Evolutionary conservation across 1,140 invertebrate genomes (phyloP).

Genomic region (Triops longicaudatus): DNA sequence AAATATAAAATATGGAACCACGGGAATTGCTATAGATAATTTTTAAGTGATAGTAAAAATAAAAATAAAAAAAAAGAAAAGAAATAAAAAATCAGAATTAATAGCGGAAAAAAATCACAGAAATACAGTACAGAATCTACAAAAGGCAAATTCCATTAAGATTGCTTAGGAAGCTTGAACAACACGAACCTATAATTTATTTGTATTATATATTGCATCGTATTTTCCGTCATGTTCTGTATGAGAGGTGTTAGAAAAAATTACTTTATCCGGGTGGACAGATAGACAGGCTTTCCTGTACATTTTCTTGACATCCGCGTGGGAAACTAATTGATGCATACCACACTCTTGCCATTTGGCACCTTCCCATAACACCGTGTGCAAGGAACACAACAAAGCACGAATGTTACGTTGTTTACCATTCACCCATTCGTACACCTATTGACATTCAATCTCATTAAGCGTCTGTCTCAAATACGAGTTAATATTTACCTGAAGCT

Average conservation of each 20-base stretch:
- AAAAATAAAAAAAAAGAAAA: too few relatives aligned
- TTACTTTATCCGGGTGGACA: slow-evolving; percentile 96
- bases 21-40: too few relatives aligned
- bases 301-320: slow-evolving; percentile 88
- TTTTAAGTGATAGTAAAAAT: too few relatives aligned
- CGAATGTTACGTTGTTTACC: slow-evolving; percentile 95
- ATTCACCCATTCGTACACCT: slow-evolving; percentile 74
- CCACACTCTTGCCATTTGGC: slow-evolving; percentile 85
- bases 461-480: slow-evolving; percentile 15
- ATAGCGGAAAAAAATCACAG: too few relatives aligned
- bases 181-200: too few relatives aligned
- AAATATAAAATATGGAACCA: too few relatives aligned
- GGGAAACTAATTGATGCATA: slow-evolving; percentile 85
- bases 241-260: not conserved
- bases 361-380: slow-evolving; percentile 88
- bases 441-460: slow-evolving; percentile 26
- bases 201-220: too few relatives aligned
- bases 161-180: too few relatives aligned
- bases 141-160: too few relatives aligned
- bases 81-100: too few relatives aligned
- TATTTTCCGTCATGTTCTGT: not conserved
- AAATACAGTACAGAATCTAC: too few relatives aligned
- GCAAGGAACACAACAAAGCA: slow-evolving; percentile 85
- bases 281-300: slow-evolving; percentile 92
- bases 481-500: slow-evolving; percentile 63